Base-by-base conservation (phyloP, 1,140 invertebrate genomes). In the Drosophila nannoptera region DNA sequence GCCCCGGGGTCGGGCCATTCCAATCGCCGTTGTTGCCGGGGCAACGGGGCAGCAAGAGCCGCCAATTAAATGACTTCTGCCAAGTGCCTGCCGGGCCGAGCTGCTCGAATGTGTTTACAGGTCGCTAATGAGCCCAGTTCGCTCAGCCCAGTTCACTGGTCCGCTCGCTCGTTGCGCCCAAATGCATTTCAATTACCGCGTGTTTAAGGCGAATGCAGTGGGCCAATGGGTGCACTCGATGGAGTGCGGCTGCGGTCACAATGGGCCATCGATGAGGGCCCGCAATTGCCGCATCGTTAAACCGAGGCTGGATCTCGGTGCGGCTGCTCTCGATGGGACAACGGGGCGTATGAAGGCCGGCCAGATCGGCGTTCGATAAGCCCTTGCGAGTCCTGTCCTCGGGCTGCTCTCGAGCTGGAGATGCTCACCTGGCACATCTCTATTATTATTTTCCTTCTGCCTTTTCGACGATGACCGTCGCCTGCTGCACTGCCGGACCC, bases 141-240 rank as follows among this genome's bases (percentile, higher is more conserved):
- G 8, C 46, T 67, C 48, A 60, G 36, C 61, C 59, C 40, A 7
- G 68, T 49, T 61, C 62, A 48, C 43, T 67, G 67, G 55, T 7
- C 38, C 56, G 12, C 55, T 70, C 73, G 69, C 73, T 53, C 64
- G 50, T 76, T 80, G 66, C 70, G 73, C 63, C 77, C 73, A 86
- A 86, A 77, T 86, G 81, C 81, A 86, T 81, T 84, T 77, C 81
- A 84, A 86, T 84, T 84, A 84, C 78, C 77, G 69, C 81, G 75
- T 81, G 81, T 84, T 84, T 84, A 80, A 84, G 63, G 74, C 50
- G n/a, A n/a, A 16, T 11, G 55, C 32, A 36, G 40, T 14, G 35
- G 32, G 69, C 48, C 73, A 58, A 22, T 73, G 69, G 69, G 54
- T 48, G 65, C 77, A 81, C 77, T 81, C 78, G 14, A 29, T 43